phyloP scores from a whole-genome alignment of 2,888 invertebrate species.

The Camptogramma bilineatum region DNA sequence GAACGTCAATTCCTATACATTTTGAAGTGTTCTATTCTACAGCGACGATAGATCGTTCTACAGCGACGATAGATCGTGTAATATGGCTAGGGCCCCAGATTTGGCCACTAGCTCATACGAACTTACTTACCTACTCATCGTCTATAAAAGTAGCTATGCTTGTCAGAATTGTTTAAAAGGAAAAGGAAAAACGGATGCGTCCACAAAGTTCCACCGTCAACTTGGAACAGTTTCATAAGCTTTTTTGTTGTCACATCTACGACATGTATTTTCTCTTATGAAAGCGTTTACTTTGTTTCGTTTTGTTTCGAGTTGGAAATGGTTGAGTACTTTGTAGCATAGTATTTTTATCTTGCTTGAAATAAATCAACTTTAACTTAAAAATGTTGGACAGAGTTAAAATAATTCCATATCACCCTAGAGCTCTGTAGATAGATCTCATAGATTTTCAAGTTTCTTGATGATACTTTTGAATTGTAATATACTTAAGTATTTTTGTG shows the following conservation, averaged over 20 bases:
- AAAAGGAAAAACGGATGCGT: conserved; percentile 56
- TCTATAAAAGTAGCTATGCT: not conserved
- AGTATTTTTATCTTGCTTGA: conserved; percentile 4
- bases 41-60: no score
- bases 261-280: conserved; percentile 59
- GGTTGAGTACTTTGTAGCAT: conserved; percentile 30
- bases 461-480: no score
- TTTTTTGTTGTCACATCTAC: conserved; percentile 63
- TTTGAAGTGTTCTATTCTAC: no score
- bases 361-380: not conserved
- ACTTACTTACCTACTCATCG: no score
- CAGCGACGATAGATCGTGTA: no score
- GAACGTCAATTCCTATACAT: no score
- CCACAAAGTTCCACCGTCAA: conserved; percentile 51
- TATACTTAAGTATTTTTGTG: no score
- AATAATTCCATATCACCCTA: no score
- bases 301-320: conserved; percentile 45
- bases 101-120: no score
- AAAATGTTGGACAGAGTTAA: not conserved
- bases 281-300: conserved; percentile 51
- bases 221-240: conserved; percentile 65
- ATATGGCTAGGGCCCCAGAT: no score
- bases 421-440: no score
- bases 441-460: no score
- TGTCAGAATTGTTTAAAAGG: conserved; percentile 41